Evolutionary conservation across 2,888 invertebrate species (phyloP).

Genomic region (Chrysotoxum bicinctum): DNA sequence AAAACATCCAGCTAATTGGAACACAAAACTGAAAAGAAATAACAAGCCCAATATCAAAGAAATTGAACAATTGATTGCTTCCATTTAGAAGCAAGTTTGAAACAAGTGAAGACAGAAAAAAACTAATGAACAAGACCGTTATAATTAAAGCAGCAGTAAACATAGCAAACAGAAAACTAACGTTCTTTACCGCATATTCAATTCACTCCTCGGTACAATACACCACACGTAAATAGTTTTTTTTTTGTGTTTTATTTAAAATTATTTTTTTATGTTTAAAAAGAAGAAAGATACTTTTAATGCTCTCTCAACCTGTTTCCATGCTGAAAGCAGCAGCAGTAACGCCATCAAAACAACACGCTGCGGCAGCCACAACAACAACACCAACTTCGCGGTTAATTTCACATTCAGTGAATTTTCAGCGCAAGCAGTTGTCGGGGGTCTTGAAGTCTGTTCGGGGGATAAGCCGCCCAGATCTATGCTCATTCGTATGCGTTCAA

Average conservation of each 20-base stretch:
- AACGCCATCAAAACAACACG: conserved; percentile 25
- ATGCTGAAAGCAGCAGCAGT: not conserved
- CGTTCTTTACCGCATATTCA: conserved; percentile 38
- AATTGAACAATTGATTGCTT: conserved; percentile 18
- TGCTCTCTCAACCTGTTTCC: conserved; percentile 30
- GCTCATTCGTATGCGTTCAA: conserved; percentile 3
- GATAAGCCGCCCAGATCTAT: not conserved
- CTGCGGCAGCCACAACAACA: not conserved
- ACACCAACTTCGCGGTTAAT: conserved; percentile 61
- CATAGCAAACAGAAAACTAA: conserved; percentile 46
- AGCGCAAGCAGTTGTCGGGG: not conserved
- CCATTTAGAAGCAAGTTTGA: not conserved
- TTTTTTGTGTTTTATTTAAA: not conserved
- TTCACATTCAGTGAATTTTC: conserved; percentile 49
- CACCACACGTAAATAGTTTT: not conserved
- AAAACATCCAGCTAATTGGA: conserved; percentile 12
- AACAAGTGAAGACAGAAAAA: not conserved
- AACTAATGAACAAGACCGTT: conserved; percentile 50
- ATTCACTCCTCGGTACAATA: conserved; percentile 35
- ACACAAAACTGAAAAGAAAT: conserved; percentile 11
- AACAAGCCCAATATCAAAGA: not conserved
- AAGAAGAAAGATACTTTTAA: conserved; percentile 23
- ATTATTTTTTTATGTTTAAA: not conserved
- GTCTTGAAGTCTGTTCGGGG: not conserved
- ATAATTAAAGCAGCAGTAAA: conserved; percentile 62